A percentile compares a stretch with the other conserved stretches of the same genome.
These are phyloP conservation scores for Scaeva pyrastri DNA, from an alignment of 2,888 invertebrate genomes.

Conservation along the genomic window DNA sequence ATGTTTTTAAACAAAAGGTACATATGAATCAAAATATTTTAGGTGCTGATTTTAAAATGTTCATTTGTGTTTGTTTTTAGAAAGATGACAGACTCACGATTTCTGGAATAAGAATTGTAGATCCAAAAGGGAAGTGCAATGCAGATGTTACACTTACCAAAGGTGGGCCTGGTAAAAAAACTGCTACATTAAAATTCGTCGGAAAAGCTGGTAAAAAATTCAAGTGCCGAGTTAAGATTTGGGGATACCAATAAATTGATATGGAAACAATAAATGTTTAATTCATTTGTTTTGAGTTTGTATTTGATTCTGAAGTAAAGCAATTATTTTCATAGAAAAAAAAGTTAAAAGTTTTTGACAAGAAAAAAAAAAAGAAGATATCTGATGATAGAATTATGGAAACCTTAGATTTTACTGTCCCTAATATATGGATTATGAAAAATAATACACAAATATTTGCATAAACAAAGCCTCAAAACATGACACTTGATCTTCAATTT, in stretches of 20 bases:
- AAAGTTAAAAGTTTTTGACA: too few species aligned
- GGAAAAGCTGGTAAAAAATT: constrained; percentile 44
- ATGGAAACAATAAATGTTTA: too few species aligned
- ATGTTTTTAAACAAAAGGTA: constrained; percentile 79
- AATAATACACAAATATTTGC: too few species aligned
- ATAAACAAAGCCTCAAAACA: too few species aligned
- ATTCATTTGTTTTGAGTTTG: too few species aligned
- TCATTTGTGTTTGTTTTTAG: neutral
- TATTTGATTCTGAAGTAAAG: too few species aligned
- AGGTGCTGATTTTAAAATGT: rapidly evolving
- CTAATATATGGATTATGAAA: too few species aligned
- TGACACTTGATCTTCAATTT: too few species aligned
- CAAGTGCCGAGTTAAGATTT: constrained; percentile 8
- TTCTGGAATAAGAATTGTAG: neutral
- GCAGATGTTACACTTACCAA: constrained; percentile 9
- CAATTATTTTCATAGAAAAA: too few species aligned
- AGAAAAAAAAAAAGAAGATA: too few species aligned
- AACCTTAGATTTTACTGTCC: too few species aligned
- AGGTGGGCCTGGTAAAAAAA: constrained; percentile 17
- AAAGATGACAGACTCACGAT: constrained; percentile 31
- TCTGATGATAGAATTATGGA: too few species aligned
- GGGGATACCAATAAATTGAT: neutral
- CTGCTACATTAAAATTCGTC: constrained; percentile 2
- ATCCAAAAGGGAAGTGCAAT: constrained; percentile 13
- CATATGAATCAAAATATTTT: constrained; percentile 18